Conservation (phyloP, 2,797 vertebrate genomes). For the Helicolenus hilgendorfi region DNA sequence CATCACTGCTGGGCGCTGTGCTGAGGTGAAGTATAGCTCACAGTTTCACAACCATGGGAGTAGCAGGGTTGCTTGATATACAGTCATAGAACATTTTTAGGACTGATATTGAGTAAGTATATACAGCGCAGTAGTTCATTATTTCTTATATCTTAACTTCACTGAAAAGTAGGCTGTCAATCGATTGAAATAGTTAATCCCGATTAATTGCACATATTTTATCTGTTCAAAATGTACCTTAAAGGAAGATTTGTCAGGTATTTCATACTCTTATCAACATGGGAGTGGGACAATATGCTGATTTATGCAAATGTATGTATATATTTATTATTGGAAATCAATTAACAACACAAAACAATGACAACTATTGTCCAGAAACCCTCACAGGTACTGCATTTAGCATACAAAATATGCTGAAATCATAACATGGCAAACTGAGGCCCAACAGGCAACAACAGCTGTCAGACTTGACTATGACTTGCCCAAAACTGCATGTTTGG, state of each 20-base stretch:
- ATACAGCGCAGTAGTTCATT: background rate
- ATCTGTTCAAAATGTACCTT: background rate
- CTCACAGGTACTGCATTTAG: background rate
- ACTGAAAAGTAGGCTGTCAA: background rate
- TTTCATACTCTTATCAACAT: background rate
- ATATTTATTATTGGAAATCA: background rate
- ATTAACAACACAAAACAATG: background rate
- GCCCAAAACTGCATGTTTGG: background rate
- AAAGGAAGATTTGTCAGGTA: background rate
- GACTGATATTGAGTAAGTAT: background rate
- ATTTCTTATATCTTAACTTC: background rate
- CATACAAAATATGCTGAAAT: background rate
- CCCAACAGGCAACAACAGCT: background rate
- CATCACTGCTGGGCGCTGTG: constrained; percentile 8
- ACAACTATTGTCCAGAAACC: background rate
- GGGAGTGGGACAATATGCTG: background rate
- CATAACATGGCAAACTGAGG: background rate
- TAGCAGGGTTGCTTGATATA: background rate
- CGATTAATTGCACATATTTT: background rate
- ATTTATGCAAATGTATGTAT: background rate
- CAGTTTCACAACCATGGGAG: background rate
- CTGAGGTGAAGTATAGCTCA: background rate
- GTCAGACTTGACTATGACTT: background rate
- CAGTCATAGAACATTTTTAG: background rate
- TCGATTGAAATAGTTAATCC: background rate